Base-by-base conservation (phyloP, 2,113 vertebrate genomes). In the Chloebia gouldiae region DNA sequence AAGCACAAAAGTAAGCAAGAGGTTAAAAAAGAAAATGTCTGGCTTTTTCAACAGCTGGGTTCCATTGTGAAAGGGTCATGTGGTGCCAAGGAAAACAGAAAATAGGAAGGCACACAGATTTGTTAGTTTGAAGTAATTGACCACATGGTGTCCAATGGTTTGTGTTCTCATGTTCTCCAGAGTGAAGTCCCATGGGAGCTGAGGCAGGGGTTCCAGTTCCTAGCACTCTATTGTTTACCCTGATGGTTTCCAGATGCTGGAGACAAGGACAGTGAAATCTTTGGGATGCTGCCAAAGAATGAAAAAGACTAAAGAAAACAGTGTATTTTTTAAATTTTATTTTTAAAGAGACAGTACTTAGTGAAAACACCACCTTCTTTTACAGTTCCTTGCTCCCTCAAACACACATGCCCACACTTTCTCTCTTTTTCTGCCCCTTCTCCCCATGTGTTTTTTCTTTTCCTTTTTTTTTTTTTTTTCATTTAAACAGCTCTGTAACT, bases 181-280 rank as follows among this genome's bases (percentile, higher is more conserved):
- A 98, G 97, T 69, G 80, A 97, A 97, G 98, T 98, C 99, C 98
- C 98, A 95, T 5, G 98, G 98, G 98, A 99, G 97, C 97, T 96
- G 93, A 98, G 97, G 97, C 96, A 97, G 97, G 97, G 98, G 98
- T 98, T 98, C 96, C 97, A 98, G 98, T 98, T 98, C 97, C 98
- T 98, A 98, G 98, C 96, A 98, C 98, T 98, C 98, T 98, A 99
- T 99, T 99, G 99, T 99, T 99, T 99, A 99, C 96, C 93, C 98
- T 99, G 98, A 99, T 99, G 98, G 98, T 97, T 99, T 99, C 99
- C 99, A 99, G 99, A 99, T 99, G 99, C 98, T 98, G 94, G 97
- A 98, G 97, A 97, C 97, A 97, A 97, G 97, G 98, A 98, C 97
- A 98, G 98, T 98, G 98, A 98, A 98, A 98, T 98, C 97, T 97